Base-by-base conservation (phyloP, 2,797 vertebrate species). In the Protosalanx chinensis region DNA sequence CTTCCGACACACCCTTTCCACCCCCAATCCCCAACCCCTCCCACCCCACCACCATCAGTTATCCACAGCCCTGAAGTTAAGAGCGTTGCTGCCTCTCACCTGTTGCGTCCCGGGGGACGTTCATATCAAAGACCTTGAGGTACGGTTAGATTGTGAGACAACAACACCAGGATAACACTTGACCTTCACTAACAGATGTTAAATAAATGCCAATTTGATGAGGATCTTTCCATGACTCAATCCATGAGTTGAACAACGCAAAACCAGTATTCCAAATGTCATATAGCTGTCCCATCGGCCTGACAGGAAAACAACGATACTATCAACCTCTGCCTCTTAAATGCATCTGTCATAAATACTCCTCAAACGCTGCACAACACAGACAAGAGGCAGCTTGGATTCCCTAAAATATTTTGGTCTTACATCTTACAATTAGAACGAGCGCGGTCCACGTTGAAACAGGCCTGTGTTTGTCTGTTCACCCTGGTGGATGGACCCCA, bases 201-300 rank as follows among this genome's bases (percentile, higher is more conserved):
- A 37, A 37, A 37, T 7, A 37, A 37, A 37, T 37, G 35, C 35
- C 6, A 37, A 37, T 37, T 37, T 6, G 35, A 37, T 7, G 35
- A 37, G 35, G 35, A 37, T 37, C 7, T 6, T 37, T 37, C 35
- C 35, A 37, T 37, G 35, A 37, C 58, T 57, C 20, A 4, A 72
- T 76, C 72, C 30, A 37, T 3, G 76, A 67, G 81, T 33, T 73
- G 13, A 72, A 72, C 78, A 13, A 79, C 77, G 68, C 82, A 72
- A 69, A 60, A 73, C 83, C 84, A 41, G 83, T 83, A 82, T 65
- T 88, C 81, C 86, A 88, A 82, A 84, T 87, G 84, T 82, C 80
- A 82, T 72, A 75, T 64, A 8, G 32, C 75, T 70, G 72, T 76
- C 65, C 49, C 3, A 64, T 81, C 75, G 16, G 80, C 84, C 77